Evolutionary conservation across 92 coral and sea anemone genomes (phyloP).

Genomic region (Epizoanthus rinbou): DNA sequence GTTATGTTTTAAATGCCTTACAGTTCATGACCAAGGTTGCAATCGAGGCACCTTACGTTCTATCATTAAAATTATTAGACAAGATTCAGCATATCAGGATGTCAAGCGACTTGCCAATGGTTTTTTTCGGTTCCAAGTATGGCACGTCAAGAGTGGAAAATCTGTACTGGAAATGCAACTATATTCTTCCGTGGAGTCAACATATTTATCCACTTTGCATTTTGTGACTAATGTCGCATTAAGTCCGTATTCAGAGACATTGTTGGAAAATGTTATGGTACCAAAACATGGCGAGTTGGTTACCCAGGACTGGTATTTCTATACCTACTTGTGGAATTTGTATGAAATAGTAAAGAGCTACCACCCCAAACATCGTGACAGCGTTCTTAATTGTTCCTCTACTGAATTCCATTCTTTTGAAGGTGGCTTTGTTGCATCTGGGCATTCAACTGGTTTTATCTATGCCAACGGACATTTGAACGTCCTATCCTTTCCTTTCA

Average conservation of each 20-base stretch:
- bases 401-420: background rate
- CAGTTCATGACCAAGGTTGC: too few relatives aligned
- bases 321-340: background rate
- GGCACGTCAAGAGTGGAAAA: conserved; percentile 6
- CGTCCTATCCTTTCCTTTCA: background rate
- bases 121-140: background rate
- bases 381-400: too few relatives aligned
- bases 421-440: background rate
- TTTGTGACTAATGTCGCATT: background rate
- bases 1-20: too few relatives aligned
- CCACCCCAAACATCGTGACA: too few relatives aligned
- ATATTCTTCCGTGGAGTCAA: background rate
- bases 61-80: too few relatives aligned
- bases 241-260: background rate
- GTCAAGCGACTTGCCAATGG: background rate
- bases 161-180: background rate
- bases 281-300: background rate
- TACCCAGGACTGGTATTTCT: background rate
- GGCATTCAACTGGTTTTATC: background rate
- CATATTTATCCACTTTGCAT: background rate
- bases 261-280: background rate
- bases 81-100: background rate
- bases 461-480: background rate
- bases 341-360: background rate
- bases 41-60: too few relatives aligned